phyloP scores from a whole-genome alignment of 2,113 vertebrate genomes.

The Chlamydotis undulata region DNA sequence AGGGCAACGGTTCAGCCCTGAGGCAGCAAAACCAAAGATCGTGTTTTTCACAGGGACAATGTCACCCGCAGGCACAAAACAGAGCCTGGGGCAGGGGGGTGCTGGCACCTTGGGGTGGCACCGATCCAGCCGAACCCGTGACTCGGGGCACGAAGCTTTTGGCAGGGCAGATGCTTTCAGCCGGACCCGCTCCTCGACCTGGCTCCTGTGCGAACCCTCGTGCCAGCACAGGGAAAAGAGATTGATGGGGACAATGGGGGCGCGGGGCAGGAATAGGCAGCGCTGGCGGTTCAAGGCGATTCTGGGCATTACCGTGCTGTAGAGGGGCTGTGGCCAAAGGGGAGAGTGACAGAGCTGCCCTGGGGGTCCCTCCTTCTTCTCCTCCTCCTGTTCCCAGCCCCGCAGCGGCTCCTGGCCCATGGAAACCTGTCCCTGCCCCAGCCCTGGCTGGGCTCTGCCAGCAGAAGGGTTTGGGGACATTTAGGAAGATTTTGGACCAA shows the following conservation, averaged over 20 bases:
- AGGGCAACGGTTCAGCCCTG: conserved; percentile 28
- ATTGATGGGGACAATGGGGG: neutral
- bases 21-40: conserved; percentile 48
- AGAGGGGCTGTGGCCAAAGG: neutral
- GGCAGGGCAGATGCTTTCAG: neutral
- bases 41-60: neutral
- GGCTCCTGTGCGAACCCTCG: neutral
- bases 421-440: neutral
- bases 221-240: neutral
- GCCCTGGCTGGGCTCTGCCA: neutral
- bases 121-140: neutral
- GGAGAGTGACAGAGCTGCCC: neutral
- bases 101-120: neutral
- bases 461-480: neutral
- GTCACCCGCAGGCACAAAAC: neutral
- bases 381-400: neutral
- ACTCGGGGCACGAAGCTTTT: neutral
- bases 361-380: rapidly evolving
- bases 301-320: neutral
- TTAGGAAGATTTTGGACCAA: neutral
- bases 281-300: neutral
- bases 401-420: rapidly evolving
- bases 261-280: neutral
- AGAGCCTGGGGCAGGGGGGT: neutral
- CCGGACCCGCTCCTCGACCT: neutral